These are phyloP conservation scores for Apodemus speciosus DNA, from an alignment of 2,113 vertebrate species.

Conservation along the genomic window DNA sequence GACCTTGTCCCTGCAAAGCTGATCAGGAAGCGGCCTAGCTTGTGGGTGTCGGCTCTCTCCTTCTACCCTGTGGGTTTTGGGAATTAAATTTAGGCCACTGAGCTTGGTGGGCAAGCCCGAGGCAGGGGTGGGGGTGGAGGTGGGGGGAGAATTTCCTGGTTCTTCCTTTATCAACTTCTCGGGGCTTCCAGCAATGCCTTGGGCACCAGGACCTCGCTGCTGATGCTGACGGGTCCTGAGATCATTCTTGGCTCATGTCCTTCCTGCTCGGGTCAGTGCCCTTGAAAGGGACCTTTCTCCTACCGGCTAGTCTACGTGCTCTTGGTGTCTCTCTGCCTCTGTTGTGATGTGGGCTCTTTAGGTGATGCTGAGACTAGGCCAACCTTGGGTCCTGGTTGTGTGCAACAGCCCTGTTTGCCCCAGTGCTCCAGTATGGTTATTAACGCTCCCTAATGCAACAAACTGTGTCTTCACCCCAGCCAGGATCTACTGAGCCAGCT, in stretches of 20 bases:
- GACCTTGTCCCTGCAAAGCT: background rate
- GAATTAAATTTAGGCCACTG: background rate
- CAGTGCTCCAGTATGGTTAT: background rate
- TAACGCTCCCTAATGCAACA: background rate
- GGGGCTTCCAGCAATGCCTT: background rate
- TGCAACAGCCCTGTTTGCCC: background rate
- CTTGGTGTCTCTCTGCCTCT: slow-evolving; percentile 34
- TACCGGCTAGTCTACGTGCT: background rate
- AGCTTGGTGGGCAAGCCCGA: background rate
- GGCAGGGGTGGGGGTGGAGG: background rate
- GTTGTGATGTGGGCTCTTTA: background rate
- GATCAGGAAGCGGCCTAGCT: background rate
- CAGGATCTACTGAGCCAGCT: background rate
- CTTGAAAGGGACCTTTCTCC: background rate
- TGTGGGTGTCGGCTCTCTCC: background rate
- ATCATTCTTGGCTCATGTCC: background rate
- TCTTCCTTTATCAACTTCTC: background rate
- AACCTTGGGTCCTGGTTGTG: background rate
- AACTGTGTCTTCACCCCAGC: background rate
- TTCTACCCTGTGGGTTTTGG: background rate
- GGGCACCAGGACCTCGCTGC: background rate
- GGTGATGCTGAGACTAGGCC: background rate
- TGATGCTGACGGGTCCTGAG: background rate
- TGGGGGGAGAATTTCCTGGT: background rate
- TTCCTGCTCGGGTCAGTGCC: background rate